A percentile compares a stretch with the other conserved stretches of the same genome.
phyloP scores from a whole-genome alignment of 2,888 invertebrate genomes.

The Tetrapedia diversipes region DNA sequence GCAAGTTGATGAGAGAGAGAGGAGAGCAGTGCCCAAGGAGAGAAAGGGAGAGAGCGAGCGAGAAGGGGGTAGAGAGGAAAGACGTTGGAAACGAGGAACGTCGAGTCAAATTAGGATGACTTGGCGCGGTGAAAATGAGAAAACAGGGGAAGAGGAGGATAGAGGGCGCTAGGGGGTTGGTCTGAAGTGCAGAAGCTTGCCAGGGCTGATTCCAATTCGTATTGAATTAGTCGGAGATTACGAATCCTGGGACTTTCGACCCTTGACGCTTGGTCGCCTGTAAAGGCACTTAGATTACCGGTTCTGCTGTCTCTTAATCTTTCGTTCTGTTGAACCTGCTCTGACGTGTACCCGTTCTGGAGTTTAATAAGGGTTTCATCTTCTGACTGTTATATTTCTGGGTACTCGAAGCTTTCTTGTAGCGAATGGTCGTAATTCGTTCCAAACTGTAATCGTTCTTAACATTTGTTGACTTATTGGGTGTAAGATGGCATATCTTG shows the following conservation, averaged over 20 bases:
- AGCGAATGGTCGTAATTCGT: background rate
- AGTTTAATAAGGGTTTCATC: background rate
- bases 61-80: slow-evolving; percentile 12
- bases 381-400: too few species aligned
- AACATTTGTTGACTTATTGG: too few species aligned
- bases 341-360: background rate
- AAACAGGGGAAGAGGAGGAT: slow-evolving; percentile 18
- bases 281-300: slow-evolving; percentile 28
- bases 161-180: slow-evolving; percentile 1
- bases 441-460: too few species aligned
- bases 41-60: background rate
- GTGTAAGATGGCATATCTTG: too few species aligned
- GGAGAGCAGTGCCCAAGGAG: background rate
- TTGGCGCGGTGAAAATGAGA: slow-evolving; percentile 37
- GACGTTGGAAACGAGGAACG: slow-evolving; percentile 18
- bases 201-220: slow-evolving; percentile 69
- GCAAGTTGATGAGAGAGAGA: slow-evolving; percentile 20
- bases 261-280: slow-evolving; percentile 32
- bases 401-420: background rate
- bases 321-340: slow-evolving; percentile 1
- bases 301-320: slow-evolving; percentile 28
- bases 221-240: slow-evolving; percentile 75
- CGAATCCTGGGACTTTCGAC: slow-evolving; percentile 53
- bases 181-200: slow-evolving; percentile 43
- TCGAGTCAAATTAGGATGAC: slow-evolving; percentile 52